Evolutionary conservation across 2,888 invertebrate species (phyloP), one percentile per base, ranked within the genome.

Genomic region (Orthosia incerta): DNA sequence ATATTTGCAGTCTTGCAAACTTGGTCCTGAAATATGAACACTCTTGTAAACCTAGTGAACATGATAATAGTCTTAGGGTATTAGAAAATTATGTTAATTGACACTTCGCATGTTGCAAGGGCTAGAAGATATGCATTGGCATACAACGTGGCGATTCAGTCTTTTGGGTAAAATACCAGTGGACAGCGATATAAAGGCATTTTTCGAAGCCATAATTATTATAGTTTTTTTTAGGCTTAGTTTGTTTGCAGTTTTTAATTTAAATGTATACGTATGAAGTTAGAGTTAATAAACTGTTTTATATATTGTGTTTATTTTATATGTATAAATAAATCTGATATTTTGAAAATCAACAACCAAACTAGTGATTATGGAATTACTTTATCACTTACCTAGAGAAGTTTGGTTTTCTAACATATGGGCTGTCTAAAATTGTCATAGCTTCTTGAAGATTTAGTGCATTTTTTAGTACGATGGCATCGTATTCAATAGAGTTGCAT

Each of bases 401-500:
- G 12, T 48, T 70, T 15, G 31, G 11, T 12, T 18, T 3, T 5
- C 16, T 23, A 48, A 12, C 18, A 18, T 67, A 23, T 39, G 0
- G 9, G 7, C n/a, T 3, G 7, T 16, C 23, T 31, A 67, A 12
- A 67, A 51, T 26, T n/a, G 9, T 23, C 69, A 69, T 66, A 15
- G 23, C 13, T 20, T 18, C 5, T n/a, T 20, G 1, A 20, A 23
- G 12, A 56, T 71, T 15, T 3, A 55, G 20, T 18, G 20, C 5
- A 69, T 46, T 69, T 11, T 15, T 56, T 5, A 23, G 31, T 15
- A 69, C 1, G 12, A 2, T 48, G 16, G 56, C 56, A 3, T 71
- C 71, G 16, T 71, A 71, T 45, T 56, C n/a, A 9, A 71, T 57
- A 3, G 57, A 57, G 23, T 71, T 71, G 56, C 71, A 71, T 26